Conservation (phyloP, 1,140 invertebrate genomes). For the Listronotus bonariensis region DNA sequence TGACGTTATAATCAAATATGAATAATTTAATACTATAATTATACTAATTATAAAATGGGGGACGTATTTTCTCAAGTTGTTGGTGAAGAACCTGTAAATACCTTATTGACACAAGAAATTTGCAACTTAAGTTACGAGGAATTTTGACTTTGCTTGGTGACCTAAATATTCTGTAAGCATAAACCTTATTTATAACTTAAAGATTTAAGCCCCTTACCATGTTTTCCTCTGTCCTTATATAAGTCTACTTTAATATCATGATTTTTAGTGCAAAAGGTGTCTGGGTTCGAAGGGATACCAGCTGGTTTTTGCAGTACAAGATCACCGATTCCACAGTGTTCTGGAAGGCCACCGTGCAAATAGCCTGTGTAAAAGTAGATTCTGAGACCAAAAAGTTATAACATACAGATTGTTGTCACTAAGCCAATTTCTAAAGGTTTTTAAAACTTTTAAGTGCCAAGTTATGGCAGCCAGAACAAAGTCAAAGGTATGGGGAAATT, state of each 20-base stretch:
- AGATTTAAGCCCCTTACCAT: no score
- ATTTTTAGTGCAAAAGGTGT: conserved; percentile 64
- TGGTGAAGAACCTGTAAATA: conserved; percentile 41
- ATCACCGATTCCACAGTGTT: conserved; percentile 66
- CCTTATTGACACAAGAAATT: conserved; percentile 48
- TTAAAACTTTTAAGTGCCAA: conserved; percentile 59
- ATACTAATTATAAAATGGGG: conserved; percentile 43
- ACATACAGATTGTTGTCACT: conserved; percentile 64
- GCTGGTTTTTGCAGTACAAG: conserved; percentile 68
- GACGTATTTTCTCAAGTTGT: conserved; percentile 42
- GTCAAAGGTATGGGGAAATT: conserved; percentile 47
- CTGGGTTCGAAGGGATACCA: conserved; percentile 65
- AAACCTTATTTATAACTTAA: no score
- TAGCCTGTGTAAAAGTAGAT: conserved; percentile 68
- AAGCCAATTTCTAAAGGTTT: conserved; percentile 64
- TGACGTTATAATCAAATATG: no score
- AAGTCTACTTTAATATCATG: conserved; percentile 15
- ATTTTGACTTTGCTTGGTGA: conserved; percentile 47
- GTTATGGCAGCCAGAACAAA: conserved; percentile 50
- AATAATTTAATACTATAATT: neutral
- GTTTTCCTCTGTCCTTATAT: no score
- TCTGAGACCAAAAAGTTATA: conserved; percentile 58
- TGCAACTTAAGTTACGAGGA: conserved; percentile 46
- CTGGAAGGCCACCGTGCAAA: conserved; percentile 71
- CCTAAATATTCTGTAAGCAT: conserved; percentile 50